phyloP scores from a whole-genome alignment of 2,888 invertebrate species.

The Chromoteleia sp. region DNA sequence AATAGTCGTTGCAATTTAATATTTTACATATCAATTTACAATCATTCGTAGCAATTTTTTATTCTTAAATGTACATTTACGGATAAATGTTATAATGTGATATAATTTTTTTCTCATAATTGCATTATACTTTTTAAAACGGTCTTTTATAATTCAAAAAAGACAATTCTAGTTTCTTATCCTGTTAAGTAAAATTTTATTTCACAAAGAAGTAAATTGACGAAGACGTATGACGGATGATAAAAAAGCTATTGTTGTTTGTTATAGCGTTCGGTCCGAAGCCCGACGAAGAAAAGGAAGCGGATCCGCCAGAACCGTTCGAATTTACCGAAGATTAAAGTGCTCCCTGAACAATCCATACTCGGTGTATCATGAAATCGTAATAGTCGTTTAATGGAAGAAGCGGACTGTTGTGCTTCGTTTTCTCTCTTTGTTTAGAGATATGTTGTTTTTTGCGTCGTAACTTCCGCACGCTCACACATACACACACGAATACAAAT shows the following conservation, averaged over 20 bases:
- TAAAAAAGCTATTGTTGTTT: slow-evolving; percentile 45
- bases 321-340: slow-evolving; percentile 94
- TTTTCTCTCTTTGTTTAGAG: slow-evolving; percentile 19
- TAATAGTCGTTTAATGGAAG: slow-evolving; percentile 52
- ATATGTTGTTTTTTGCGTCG: slow-evolving; percentile 31
- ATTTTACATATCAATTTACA: too few species aligned
- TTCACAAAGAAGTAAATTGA: not conserved
- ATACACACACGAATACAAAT: slow-evolving; percentile 21
- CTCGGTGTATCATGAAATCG: slow-evolving; percentile 59
- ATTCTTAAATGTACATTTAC: too few species aligned
- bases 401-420: slow-evolving; percentile 24
- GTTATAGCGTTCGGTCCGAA: slow-evolving; percentile 92
- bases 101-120: too few species aligned
- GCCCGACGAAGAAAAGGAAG: slow-evolving; percentile 97
- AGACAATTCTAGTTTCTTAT: too few species aligned
- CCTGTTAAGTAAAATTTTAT: not conserved
- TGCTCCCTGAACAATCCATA: slow-evolving; percentile 40
- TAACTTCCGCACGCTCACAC: too few species aligned
- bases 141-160: too few species aligned
- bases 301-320: slow-evolving; percentile 98
- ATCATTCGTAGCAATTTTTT: too few species aligned
- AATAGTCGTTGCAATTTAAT: too few species aligned
- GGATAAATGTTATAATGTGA: too few species aligned
- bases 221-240: slow-evolving; percentile 38
- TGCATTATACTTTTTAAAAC: too few species aligned